Conservation (phyloP, 1,140 invertebrate genomes). For the Drosophila ambigua region DNA sequence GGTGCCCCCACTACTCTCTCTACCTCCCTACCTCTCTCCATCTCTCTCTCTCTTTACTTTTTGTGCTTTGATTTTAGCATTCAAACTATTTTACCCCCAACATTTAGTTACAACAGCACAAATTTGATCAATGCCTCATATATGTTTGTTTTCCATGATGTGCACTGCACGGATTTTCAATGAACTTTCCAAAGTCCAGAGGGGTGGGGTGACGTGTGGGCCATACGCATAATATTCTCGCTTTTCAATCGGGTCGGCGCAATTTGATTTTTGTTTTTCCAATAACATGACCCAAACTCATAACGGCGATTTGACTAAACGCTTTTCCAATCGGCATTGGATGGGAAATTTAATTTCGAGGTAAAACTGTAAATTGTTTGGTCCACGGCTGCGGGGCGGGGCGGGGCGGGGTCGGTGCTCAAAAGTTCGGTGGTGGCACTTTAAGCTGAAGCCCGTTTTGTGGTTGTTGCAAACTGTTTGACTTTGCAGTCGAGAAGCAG, state of each 20-base stretch:
- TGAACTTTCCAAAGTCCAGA: conserved; percentile 20
- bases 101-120: conserved; percentile 44
- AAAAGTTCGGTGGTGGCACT: conserved; percentile 40
- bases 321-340: conserved; percentile 11
- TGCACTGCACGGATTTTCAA: conserved; percentile 28
- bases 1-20: conserved; percentile 2
- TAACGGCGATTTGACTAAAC: conserved; percentile 9
- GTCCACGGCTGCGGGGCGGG: not conserved
- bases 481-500: conserved; percentile 23
- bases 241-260: conserved; percentile 57
- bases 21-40: not conserved
- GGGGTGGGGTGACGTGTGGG: not conserved
- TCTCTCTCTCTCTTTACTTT: conserved; percentile 17
- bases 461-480: conserved; percentile 46
- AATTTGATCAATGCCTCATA: conserved; percentile 19
- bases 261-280: conserved; percentile 71
- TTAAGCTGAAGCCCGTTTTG: conserved; percentile 54
- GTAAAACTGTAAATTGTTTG: conserved; percentile 66
- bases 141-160: conserved; percentile 18
- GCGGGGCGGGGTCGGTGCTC: conserved; percentile 18
- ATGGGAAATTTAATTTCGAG: conserved; percentile 72
- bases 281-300: conserved; percentile 8
- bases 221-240: conserved; percentile 50
- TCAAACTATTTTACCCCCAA: conserved; percentile 35
- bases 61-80: conserved; percentile 66